These are phyloP conservation scores for Drosophila nigricruria DNA, from an alignment of 2,888 invertebrate genomes.

Conservation along the genomic window DNA sequence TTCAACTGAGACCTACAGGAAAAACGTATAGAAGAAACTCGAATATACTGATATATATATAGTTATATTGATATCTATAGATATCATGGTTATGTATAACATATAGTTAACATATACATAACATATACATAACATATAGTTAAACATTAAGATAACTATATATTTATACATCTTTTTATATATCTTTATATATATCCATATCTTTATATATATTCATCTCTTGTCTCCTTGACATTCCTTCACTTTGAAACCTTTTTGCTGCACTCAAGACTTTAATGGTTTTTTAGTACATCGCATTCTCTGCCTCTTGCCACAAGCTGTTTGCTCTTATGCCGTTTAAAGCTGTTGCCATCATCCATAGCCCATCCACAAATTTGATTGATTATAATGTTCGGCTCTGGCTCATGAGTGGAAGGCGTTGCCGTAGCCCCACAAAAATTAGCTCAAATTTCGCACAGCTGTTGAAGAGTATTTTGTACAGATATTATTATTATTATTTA, in stretches of 20 bases:
- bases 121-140: too few species aligned
- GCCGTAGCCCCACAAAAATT: constrained; percentile 25
- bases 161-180: too few species aligned
- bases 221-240: neutral
- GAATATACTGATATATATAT: too few species aligned
- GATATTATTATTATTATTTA: constrained; percentile 14
- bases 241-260: neutral
- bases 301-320: neutral
- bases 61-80: too few species aligned
- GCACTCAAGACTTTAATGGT: neutral
- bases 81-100: too few species aligned
- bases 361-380: constrained; percentile 33
- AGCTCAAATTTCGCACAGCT: constrained; percentile 60
- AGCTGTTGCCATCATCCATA: constrained; percentile 2
- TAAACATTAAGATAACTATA: too few species aligned
- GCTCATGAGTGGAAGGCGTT: constrained; percentile 6
- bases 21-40: too few species aligned
- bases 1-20: too few species aligned
- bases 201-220: neutral
- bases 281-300: neutral
- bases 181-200: too few species aligned
- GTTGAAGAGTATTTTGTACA: constrained; percentile 19
- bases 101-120: too few species aligned
- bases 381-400: constrained; percentile 36
- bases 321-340: neutral